These are phyloP conservation scores for Epinephelus malabaricus DNA, from an alignment of 2,797 vertebrate species.

Conservation along the genomic window DNA sequence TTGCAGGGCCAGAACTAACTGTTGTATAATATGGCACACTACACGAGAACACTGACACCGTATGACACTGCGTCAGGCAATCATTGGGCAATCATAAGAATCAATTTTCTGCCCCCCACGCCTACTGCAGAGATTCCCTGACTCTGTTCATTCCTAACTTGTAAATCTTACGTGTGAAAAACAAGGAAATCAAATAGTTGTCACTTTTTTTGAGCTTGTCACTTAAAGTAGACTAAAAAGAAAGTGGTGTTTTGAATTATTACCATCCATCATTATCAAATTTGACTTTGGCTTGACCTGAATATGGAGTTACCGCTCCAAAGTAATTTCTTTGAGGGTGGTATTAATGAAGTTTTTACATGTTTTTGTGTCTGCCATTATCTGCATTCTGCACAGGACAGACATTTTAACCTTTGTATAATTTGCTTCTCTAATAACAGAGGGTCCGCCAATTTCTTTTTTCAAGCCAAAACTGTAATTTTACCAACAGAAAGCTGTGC, in stretches of 20 bases:
- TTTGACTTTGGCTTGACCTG: constrained; percentile 10
- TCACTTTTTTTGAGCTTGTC: not conserved
- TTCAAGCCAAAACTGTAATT: constrained; percentile 12
- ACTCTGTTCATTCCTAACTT: not conserved
- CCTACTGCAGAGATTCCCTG: not conserved
- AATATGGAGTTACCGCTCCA: constrained; percentile 9
- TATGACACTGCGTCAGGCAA: too few species aligned
- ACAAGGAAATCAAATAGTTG: not conserved
- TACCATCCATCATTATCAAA: not conserved
- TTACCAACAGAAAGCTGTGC: constrained; percentile 24
- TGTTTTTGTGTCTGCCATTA: constrained; percentile 4
- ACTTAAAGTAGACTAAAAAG: not conserved
- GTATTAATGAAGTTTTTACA: constrained; percentile 11
- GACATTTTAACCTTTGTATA: constrained; percentile 8
- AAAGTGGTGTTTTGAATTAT: not conserved
- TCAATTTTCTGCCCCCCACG: too few species aligned
- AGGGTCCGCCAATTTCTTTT: not conserved
- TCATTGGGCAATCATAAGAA: too few species aligned
- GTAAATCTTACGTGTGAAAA: not conserved
- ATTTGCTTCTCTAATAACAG: constrained; percentile 6
- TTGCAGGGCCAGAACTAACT: too few species aligned
- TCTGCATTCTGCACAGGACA: constrained; percentile 12
- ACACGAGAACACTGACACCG: too few species aligned
- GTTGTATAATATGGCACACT: too few species aligned
- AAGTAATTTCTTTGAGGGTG: not conserved